A percentile compares a stretch with the other conserved stretches of the same genome.
Conservation (phyloP, 2,888 invertebrate species). For the Enchytraeus crypticus region DNA sequence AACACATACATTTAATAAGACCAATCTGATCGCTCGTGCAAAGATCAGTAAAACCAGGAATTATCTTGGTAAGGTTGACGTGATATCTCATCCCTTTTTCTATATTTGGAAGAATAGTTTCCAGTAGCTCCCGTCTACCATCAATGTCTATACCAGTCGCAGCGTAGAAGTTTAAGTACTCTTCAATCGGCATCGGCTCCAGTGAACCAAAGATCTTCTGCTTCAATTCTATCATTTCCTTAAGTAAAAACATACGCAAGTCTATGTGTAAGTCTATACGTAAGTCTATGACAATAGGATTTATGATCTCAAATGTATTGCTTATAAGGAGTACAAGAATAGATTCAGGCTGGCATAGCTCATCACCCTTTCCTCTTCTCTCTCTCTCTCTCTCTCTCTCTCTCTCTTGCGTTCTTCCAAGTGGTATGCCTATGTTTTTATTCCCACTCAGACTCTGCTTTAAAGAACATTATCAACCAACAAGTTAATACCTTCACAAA, state of each 20-base stretch:
- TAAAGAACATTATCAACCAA: no score
- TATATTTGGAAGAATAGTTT: conserved; percentile 31
- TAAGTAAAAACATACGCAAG: neutral
- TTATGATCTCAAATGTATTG: no score
- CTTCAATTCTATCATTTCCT: conserved; percentile 34
- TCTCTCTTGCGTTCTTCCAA: no score
- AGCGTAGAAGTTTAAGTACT: conserved; percentile 37
- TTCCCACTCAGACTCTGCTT: no score
- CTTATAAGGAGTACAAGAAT: no score
- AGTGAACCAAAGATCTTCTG: conserved; percentile 38
- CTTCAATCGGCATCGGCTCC: conserved; percentile 33
- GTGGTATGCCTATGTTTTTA: no score
- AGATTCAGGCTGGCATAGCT: no score
- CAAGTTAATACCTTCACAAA: no score
- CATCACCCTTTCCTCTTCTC: no score
- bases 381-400: no score
- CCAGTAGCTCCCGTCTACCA: conserved; percentile 33
- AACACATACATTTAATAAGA: conserved; percentile 41
- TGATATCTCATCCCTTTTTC: conserved; percentile 37
- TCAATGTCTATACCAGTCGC: conserved; percentile 43
- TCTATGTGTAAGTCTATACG: no score
- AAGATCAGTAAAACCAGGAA: conserved; percentile 40
- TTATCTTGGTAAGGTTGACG: conserved; percentile 39
- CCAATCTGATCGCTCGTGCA: conserved; percentile 39
- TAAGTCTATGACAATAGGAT: no score